phyloP scores from a whole-genome alignment of 2,113 vertebrate species.

The Sinocyclocheilus rhinocerous region DNA sequence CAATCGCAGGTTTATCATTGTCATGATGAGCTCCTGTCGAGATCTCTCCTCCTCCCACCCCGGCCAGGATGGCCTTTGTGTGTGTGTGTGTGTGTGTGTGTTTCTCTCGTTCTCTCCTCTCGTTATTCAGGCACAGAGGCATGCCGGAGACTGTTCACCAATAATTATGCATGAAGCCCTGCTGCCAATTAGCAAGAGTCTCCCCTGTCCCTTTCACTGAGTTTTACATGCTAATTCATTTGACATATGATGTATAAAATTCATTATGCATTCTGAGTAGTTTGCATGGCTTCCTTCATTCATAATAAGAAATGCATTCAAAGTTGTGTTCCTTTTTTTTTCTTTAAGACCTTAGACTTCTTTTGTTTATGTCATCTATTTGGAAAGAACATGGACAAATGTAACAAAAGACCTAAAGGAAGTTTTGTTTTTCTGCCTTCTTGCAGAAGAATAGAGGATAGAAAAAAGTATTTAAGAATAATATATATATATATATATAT shows the following conservation, averaged over 20 bases:
- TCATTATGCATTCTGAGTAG: conserved; percentile 84
- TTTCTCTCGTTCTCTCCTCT: conserved; percentile 48
- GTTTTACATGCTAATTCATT: conserved; percentile 82
- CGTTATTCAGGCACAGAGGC: conserved; percentile 73
- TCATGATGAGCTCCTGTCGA: conserved; percentile 74
- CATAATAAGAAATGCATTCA: conserved; percentile 71
- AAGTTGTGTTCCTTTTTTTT: conserved; percentile 54
- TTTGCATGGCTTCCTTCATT: conserved; percentile 78
- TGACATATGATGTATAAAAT: conserved; percentile 84
- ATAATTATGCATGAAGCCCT: conserved; percentile 82
- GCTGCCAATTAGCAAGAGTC: conserved; percentile 82
- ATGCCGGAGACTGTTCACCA: conserved; percentile 74
- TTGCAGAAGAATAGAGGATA: no score
- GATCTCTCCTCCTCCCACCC: conserved; percentile 60
- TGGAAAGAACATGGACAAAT: background rate
- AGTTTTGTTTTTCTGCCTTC: background rate
- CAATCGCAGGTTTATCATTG: conserved; percentile 72
- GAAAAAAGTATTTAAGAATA: no score
- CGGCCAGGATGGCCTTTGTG: conserved; percentile 69
- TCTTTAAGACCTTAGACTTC: conserved; percentile 47
- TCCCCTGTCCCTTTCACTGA: conserved; percentile 81
- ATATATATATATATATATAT: no score
- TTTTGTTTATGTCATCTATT: conserved; percentile 49
- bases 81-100: background rate
- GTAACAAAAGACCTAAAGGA: background rate